Conservation (phyloP, 2,888 invertebrate genomes). For the Ennomos quercinarius region DNA sequence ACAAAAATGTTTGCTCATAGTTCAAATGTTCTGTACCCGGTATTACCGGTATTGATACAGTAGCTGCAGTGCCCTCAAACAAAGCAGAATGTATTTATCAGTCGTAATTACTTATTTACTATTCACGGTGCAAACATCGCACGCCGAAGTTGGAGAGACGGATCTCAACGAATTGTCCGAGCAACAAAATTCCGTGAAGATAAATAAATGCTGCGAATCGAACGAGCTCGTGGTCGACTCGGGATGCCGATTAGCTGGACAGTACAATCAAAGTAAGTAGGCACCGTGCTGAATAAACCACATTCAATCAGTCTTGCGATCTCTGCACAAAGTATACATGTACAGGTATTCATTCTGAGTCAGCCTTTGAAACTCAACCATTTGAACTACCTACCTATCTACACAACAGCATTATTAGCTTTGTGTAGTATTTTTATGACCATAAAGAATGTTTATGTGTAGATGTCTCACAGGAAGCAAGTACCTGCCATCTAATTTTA, state of each 20-base stretch:
- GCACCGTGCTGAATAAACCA: constrained; percentile 43
- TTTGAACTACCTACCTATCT: constrained; percentile 3
- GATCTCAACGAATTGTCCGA: constrained; percentile 80
- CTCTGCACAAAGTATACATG: constrained; percentile 7
- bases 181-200: constrained; percentile 79
- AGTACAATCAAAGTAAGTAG: constrained; percentile 86
- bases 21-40: constrained; percentile 2
- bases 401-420: constrained; percentile 1
- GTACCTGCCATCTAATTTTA: too few relatives aligned
- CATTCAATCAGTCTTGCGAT: constrained; percentile 22
- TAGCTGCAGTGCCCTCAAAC: constrained; percentile 20
- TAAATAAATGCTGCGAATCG: constrained; percentile 93
- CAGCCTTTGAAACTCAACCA: constrained; percentile 28
- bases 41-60: constrained; percentile 7
- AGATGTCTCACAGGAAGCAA: too few relatives aligned
- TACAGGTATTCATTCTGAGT: constrained; percentile 8
- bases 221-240: constrained; percentile 89
- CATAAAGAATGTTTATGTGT: neutral
- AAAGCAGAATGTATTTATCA: constrained; percentile 51
- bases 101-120: constrained; percentile 71
- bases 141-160: constrained; percentile 63
- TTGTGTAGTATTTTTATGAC: constrained; percentile 4
- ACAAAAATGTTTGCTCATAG: neutral
- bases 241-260: constrained; percentile 87
- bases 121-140: constrained; percentile 43